A percentile compares a stretch with the other conserved stretches of the same genome.
phyloP scores from a whole-genome alignment of 2,888 invertebrate species.

The Torymus aiolomorphi region DNA sequence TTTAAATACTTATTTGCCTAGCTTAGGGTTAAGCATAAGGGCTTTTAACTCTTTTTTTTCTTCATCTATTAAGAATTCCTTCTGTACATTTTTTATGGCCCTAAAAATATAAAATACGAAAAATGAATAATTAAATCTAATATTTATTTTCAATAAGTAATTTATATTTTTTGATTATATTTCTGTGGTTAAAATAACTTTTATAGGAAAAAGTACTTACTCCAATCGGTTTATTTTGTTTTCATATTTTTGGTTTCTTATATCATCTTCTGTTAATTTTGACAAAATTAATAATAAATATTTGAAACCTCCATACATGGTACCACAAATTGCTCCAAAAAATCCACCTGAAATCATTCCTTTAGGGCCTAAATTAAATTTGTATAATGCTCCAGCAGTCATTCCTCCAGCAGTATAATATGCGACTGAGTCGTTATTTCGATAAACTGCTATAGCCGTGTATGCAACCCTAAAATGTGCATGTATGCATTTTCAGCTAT shows the following conservation, averaged over 20 bases:
- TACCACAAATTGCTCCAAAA: constrained; percentile 81
- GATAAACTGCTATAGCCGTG: constrained; percentile 82
- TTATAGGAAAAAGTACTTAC: constrained; percentile 61
- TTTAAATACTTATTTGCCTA: background rate
- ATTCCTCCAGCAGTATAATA: constrained; percentile 83
- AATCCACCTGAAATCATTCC: constrained; percentile 83
- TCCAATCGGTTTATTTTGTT: constrained; percentile 74
- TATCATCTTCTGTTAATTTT: constrained; percentile 81
- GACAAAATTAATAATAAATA: constrained; percentile 78
- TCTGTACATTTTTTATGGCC: no score
- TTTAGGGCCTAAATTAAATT: constrained; percentile 82
- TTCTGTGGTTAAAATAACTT: no score
- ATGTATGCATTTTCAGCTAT: no score
- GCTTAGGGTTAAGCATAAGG: no score
- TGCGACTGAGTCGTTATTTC: constrained; percentile 81
- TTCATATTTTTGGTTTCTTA: constrained; percentile 80
- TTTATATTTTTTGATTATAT: no score
- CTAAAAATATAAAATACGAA: no score
- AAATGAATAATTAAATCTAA: no score
- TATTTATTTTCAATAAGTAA: no score
- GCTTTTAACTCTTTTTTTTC: no score
- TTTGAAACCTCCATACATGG: constrained; percentile 79
- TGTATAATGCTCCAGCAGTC: constrained; percentile 82
- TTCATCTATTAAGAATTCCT: no score
- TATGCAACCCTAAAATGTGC: constrained; percentile 79